Base-by-base conservation (phyloP, 2,113 vertebrate species). In the Machaerirhynchus nigripectus region DNA sequence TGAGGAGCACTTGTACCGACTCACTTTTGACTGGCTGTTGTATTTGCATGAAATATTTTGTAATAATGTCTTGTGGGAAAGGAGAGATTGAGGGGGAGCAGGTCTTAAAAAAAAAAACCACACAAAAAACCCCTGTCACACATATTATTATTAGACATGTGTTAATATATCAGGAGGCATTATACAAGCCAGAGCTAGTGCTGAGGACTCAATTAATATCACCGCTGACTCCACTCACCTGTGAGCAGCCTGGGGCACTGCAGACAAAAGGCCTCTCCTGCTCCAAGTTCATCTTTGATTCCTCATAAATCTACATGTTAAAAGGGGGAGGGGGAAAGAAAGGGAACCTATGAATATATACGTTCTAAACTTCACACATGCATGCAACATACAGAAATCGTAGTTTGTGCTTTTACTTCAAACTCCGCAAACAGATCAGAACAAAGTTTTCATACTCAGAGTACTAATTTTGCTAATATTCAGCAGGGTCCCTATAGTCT, bases 241-340 rank as follows among this genome's bases (percentile, higher is more conserved):
- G 99, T 97, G 99, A 99, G 98, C 99, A 99, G 98, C 99, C 99
- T 60, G 99, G 99, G 98, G 99, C 99, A 93, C 98, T 99, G 98
- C 99, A 99, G 97, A 99, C 96, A 95, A 98, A 99, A 75, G 99
- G 99, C 98, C 99, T 99, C 98, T 99, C 99, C 98, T 99, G 99
- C 98, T 99, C 99, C 97, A 99, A 98, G 98, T 99, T 99, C 99
- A 99, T 99, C 98, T 98, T 98, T 99, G 98, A 98, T 97, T 98
- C 98, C 98, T 99, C 99, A 99, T 99, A 99, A 99, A 99, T 99
- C 99, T 99, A 92, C 93, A 97, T 97, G 97, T 95, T 93, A 95
- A 94, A 96, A 95, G 93, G 84, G 39, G 93, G 84, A 95, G 21
- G 95, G 93, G 89, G 94, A 96, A 95, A 96, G 92, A 92, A 96